Conservation (phyloP, 2,888 invertebrate species). For the Anthophora plumipes region DNA sequence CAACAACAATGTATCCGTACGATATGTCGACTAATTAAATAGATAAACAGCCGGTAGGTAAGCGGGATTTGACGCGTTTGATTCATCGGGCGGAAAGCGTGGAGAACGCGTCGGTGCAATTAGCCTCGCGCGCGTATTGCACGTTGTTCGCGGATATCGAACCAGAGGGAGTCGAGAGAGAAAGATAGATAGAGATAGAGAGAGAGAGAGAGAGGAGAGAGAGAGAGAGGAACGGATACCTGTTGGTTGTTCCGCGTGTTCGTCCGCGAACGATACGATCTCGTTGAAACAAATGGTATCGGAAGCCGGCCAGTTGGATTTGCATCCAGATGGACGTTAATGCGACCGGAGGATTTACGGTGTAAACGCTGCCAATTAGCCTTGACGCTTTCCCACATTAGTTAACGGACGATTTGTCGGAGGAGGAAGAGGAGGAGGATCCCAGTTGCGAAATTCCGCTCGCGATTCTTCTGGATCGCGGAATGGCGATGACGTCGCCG, state of each 20-base stretch:
- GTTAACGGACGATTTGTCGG: constrained; percentile 55
- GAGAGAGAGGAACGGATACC: constrained; percentile 18
- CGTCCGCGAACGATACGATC: constrained; percentile 37
- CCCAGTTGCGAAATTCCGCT: constrained; percentile 71
- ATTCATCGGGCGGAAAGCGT: constrained; percentile 8
- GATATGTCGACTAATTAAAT: constrained; percentile 18
- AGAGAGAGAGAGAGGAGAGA: background rate
- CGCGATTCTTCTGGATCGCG: constrained; percentile 61
- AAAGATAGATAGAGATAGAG: background rate
- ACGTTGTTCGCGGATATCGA: constrained; percentile 32
- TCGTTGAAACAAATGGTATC: constrained; percentile 34
- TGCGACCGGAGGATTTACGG: constrained; percentile 41
- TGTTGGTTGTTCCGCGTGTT: constrained; percentile 29
- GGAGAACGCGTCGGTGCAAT: background rate
- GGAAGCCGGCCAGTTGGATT: constrained; percentile 25
- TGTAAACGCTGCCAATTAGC: constrained; percentile 68
- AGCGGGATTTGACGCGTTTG: constrained; percentile 2
- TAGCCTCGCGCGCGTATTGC: background rate
- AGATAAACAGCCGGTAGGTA: constrained; percentile 14
- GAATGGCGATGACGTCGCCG: constrained; percentile 42
- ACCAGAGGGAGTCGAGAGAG: background rate
- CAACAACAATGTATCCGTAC: too few species aligned
- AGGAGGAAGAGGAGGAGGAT: constrained; percentile 9
- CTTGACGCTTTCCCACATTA: constrained; percentile 77
- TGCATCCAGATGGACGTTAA: constrained; percentile 53